Conservation (phyloP, 2,113 vertebrate genomes). For the Phalacrocorax aristotelis region DNA sequence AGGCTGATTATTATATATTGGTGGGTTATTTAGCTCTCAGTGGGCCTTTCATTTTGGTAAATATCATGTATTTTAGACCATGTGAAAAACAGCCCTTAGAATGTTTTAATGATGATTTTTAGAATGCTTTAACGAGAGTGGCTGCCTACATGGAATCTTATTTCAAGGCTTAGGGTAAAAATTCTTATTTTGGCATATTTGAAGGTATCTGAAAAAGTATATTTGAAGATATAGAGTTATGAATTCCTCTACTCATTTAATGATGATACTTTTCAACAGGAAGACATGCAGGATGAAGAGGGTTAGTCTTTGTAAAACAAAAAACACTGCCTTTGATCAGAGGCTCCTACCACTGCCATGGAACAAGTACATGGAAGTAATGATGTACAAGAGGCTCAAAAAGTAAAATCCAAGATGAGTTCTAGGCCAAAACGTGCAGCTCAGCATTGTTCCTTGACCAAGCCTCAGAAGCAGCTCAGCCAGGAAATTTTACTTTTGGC, state of each 20-base stretch:
- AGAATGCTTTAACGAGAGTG: neutral
- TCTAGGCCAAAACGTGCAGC: neutral
- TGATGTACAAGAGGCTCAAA: neutral
- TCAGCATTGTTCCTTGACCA: neutral
- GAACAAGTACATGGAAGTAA: neutral
- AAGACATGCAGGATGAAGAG: neutral
- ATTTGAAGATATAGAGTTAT: neutral
- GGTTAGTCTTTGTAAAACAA: neutral
- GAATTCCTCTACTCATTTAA: neutral
- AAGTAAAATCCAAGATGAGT: neutral
- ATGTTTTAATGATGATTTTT: neutral
- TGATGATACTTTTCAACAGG: neutral
- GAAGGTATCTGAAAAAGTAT: neutral
- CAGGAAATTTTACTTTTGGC: neutral
- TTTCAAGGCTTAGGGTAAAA: neutral
- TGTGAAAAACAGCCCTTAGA: neutral
- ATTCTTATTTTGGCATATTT: neutral
- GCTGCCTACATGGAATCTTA: neutral
- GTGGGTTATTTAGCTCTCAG: neutral
- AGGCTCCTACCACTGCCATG: neutral
- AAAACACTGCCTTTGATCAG: neutral
- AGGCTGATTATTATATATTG: neutral
- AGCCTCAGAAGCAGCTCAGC: neutral
- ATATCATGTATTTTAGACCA: neutral
- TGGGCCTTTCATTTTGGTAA: neutral